phyloP scores from a whole-genome alignment of 2,113 vertebrate species.

The Muscicapa adusta region DNA sequence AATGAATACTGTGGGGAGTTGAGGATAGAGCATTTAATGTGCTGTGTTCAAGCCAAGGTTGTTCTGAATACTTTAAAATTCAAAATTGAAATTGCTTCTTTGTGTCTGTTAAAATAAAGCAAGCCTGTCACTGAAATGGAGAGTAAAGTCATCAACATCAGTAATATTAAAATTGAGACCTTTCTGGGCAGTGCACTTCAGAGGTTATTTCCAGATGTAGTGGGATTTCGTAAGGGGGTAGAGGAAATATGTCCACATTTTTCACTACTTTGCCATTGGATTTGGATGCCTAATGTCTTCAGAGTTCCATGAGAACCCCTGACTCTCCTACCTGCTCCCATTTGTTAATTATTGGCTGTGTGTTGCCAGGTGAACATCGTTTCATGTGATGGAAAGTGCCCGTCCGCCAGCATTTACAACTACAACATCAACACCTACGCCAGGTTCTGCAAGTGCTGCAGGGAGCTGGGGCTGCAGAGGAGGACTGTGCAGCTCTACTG shows the following conservation, averaged over 20 bases:
- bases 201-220: neutral
- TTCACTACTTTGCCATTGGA: neutral
- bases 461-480: constrained; percentile 89
- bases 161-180: neutral
- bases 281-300: neutral
- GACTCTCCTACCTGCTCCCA: neutral
- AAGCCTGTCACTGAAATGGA: neutral
- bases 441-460: constrained; percentile 97
- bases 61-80: neutral
- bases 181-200: neutral
- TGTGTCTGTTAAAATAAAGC: neutral
- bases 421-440: constrained; percentile 98
- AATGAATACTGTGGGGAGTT: neutral
- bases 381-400: constrained; percentile 96
- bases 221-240: neutral
- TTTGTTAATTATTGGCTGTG: neutral
- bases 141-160: neutral
- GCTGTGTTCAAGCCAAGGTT: neutral
- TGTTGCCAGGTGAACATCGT: constrained; percentile 90
- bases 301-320: neutral
- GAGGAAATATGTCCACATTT: neutral
- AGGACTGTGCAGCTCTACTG: constrained; percentile 92
- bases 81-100: neutral
- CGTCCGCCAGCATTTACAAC: constrained; percentile 98
- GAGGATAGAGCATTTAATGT: neutral